Evolutionary conservation across 2,797 vertebrate genomes (phyloP), one percentile per base, ranked within the genome.

Genomic region (Xenentodon cancila): DNA sequence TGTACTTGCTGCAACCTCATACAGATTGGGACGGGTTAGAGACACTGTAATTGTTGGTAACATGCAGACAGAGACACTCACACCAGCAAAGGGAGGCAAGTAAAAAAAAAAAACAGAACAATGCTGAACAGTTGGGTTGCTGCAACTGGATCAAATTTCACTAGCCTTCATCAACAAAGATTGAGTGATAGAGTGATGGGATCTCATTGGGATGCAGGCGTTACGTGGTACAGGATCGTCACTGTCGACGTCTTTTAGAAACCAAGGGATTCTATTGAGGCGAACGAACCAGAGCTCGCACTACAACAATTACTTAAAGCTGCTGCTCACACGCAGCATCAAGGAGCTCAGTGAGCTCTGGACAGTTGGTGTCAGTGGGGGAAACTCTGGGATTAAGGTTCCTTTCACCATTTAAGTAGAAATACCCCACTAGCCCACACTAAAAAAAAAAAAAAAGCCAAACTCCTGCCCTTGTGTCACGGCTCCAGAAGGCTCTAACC

Each of bases 291-390:
- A 61, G 49, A 53, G 80, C 68, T 81, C 73, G 82, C 50, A 45
- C 71, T 77, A 84, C 78, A 82, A 85, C 85, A 87, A 84, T 85
- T 85, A 88, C 84, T 76, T 66, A 71, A 72, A 79, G 69, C 77
- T 32, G 43, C 69, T 49, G 70, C 64, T 81, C 65, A 75, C 79
- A 77, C 68, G 59, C 49, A 66, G 80, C 75, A 53, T 45, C 49
- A 1, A 59, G 47, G 48, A 70, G 61, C 69, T 47, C 59, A 67
- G 73, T 40, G 63, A 71, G 72, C 73, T 60, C 21, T 9, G 22
- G 71, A 75, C 65, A 43, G 22, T 55, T 59, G 51, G n/a, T 64
- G 54, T 60, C 63, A 59, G 17, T 0, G 25, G 22, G 32, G 18
- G 18, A 7, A 16, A 63, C 50, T 57, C 20, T 68, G 68, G 45